Percentiles rank a stretch among this genome's conserved stretches.
Evolutionary conservation across 2,797 vertebrate genomes (phyloP).

Genomic region (Tolypeutes matacus): DNA sequence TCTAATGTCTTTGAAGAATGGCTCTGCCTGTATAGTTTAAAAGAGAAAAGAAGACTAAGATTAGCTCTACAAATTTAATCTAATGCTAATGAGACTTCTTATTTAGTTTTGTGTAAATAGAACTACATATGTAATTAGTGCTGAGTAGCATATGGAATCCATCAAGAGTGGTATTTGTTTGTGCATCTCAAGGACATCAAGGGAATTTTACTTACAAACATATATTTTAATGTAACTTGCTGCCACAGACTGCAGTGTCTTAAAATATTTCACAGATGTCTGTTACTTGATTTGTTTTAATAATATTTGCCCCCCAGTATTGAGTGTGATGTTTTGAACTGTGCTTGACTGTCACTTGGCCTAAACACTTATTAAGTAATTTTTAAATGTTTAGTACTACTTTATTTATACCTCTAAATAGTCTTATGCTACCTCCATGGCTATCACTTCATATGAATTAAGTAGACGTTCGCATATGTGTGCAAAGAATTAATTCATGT

Average conservation of each 20-base stretch:
- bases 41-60: conserved; percentile 14
- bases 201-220: conserved; percentile 61
- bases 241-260: background rate
- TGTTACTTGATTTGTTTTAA: conserved; percentile 61
- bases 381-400: background rate
- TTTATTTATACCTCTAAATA: conserved; percentile 16
- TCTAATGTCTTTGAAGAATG: conserved; percentile 47
- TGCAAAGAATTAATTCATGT: background rate
- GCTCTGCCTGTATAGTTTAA: background rate
- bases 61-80: conserved; percentile 51
- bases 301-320: background rate
- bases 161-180: conserved; percentile 56
- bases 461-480: background rate
- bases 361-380: conserved; percentile 6
- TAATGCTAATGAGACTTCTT: conserved; percentile 51
- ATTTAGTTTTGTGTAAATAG: conserved; percentile 66
- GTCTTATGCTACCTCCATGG: background rate
- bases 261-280: conserved; percentile 59
- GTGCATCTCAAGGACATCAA: conserved; percentile 52
- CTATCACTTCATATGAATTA: background rate
- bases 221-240: conserved; percentile 36
- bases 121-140: conserved; percentile 48
- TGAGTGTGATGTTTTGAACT: conserved; percentile 36
- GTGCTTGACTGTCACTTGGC: background rate
- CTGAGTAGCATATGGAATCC: conserved; percentile 44